These are phyloP conservation scores for Nothocercus nigrocapillus DNA, from an alignment of 2,113 vertebrate species.

Conservation along the genomic window DNA sequence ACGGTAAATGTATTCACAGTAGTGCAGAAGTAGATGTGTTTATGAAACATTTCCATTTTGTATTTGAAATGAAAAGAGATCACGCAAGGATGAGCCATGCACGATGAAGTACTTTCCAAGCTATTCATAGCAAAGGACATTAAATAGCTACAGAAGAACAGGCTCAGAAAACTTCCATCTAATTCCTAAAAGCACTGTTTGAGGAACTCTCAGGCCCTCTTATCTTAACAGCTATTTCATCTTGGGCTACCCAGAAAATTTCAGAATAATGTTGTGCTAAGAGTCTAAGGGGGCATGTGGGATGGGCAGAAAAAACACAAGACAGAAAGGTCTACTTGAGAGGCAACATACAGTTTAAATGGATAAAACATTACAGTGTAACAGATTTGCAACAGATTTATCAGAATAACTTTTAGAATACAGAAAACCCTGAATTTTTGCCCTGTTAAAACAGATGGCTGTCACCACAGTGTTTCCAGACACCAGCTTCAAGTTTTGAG, in stretches of 20 bases:
- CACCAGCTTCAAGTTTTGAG: slow-evolving; percentile 29
- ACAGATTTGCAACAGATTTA: slow-evolving; percentile 8
- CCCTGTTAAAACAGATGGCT: slow-evolving; percentile 56
- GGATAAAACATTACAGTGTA: neutral
- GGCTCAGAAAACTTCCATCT: neutral
- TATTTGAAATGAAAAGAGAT: neutral
- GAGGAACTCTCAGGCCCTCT: neutral
- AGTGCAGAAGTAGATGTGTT: neutral
- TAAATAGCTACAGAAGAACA: neutral
- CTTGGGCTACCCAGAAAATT: neutral
- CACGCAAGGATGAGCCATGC: neutral
- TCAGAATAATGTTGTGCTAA: neutral
- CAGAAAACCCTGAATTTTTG: neutral
- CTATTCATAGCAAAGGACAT: neutral
- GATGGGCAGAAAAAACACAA: neutral
- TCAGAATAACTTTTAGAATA: slow-evolving; percentile 29
- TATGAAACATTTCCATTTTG: neutral
- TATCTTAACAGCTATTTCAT: neutral
- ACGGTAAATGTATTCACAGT: neutral
- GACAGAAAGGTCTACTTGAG: neutral
- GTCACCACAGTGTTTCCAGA: slow-evolving; percentile 30
- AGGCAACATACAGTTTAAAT: neutral
- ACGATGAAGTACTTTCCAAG: neutral
- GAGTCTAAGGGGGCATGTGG: neutral
- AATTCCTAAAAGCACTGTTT: neutral